Evolutionary conservation across 2,888 invertebrate genomes (phyloP), one percentile per base, ranked within the genome.

Genomic region (Rhagonycha fulva): DNA sequence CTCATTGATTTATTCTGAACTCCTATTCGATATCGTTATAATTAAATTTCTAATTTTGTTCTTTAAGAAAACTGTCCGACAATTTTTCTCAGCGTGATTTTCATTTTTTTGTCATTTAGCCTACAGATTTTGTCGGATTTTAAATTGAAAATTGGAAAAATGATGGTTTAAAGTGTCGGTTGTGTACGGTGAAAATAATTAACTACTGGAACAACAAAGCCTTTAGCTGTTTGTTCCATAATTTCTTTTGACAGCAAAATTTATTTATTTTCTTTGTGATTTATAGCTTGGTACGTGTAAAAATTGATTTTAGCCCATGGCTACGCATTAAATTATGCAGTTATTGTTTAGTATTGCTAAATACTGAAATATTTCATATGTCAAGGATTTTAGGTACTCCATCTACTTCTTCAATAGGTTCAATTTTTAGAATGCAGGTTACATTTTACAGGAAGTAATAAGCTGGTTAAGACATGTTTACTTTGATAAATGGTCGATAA

Each of bases 211-310:
- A 62, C 67, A 68, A 61, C 62, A 75, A 70, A 68, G 75, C 75
- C 75, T 67, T 67, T 32, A 26, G 75, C 14, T 75, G 62, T 74
- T 74, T 74, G 32, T 75, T 75, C 68, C 14, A 63, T 14, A 60
- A 75, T 75, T 75, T 71, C 47, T 71, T 75, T 71, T 75, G 75
- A 75, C 75, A 71, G 71, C 62, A 67, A 62, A 71, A 75, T 75
- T 75, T 75, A 75, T 75, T 75, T 75, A 70, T 70, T 67, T 75
- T 71, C 70, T 19, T 10, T 14, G 26, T 75, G 75, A 75, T 75
- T 75, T 75, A 75, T 75, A 67, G 26, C 68, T 68, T 23, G 23
- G 30, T 14, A 62, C 71, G 30, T 32, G 66, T 47, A 47, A 68
- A 75, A 75, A 75, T 71, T 60, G 24, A 24, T 62, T 62, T 75